Percentiles rank a stretch among this genome's conserved stretches.
Conservation (phyloP, 2,113 vertebrate genomes). For the Carassius carassius region DNA sequence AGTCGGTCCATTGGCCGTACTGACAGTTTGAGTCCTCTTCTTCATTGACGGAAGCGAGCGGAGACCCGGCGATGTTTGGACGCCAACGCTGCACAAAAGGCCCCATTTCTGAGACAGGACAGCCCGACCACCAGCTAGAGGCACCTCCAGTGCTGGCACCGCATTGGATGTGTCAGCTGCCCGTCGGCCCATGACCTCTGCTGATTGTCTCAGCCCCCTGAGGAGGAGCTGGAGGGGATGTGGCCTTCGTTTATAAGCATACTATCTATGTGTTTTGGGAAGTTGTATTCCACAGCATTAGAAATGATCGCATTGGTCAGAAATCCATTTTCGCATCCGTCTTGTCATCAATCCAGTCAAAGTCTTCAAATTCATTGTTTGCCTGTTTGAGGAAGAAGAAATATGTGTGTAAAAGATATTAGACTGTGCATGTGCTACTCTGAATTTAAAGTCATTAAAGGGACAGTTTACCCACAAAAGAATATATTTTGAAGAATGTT, state of each 20-base stretch:
- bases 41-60: slow-evolving; percentile 72
- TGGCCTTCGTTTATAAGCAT: slow-evolving; percentile 62
- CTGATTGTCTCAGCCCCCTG: slow-evolving; percentile 74
- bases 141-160: slow-evolving; percentile 76
- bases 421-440: background rate
- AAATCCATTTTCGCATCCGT: slow-evolving; percentile 5
- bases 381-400: slow-evolving; percentile 17
- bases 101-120: slow-evolving; percentile 71
- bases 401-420: background rate
- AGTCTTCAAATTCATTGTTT: background rate
- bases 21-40: slow-evolving; percentile 50
- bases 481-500: background rate
- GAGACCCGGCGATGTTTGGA: slow-evolving; percentile 78
- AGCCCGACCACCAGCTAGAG: slow-evolving; percentile 69
- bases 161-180: slow-evolving; percentile 76
- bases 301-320: slow-evolving; percentile 18
- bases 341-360: background rate
- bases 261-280: slow-evolving; percentile 17
- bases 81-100: slow-evolving; percentile 76
- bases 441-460: background rate
- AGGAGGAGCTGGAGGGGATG: slow-evolving; percentile 68
- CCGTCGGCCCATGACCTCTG: slow-evolving; percentile 76
- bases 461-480: background rate
- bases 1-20: slow-evolving; percentile 41
- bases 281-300: slow-evolving; percentile 2